Evolutionary conservation across 2,797 vertebrate genomes (phyloP), one percentile per base, ranked within the genome.

Genomic region (Malacoctenus gilli): DNA sequence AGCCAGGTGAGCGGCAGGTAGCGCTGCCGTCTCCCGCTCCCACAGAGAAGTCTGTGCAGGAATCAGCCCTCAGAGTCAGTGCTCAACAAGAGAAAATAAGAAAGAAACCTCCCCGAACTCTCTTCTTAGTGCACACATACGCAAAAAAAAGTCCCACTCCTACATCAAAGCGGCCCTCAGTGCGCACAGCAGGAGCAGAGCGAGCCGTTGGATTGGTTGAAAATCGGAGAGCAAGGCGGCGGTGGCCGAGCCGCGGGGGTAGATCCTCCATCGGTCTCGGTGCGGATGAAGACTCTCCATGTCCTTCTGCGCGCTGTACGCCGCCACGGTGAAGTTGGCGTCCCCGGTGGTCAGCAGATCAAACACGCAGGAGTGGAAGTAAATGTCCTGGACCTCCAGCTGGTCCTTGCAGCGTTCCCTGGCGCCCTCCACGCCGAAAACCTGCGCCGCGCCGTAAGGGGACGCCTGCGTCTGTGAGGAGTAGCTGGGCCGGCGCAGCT

Each of bases 271-370:
- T 60, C 86, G 92, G 4, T 96, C 95, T 62, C 68, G 92, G 51
- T 92, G 91, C 0, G 96, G 96, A 74, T 99, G 96, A 59, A 99
- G 89, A 0, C 90, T 93, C 81, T 95, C 94, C 87, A 98, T 92
- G 49, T 99, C 97, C 79, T 93, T 94, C 88, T 94, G 91, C 62
- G 97, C 96, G 19, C 94, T 95, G 84, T 93, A 91, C 34, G 96
- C 96, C 0, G 96, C 95, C 4, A 93, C 89, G 0, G 95, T 96
- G 85, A 98, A 99, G 88, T 97, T 98, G 59, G 91, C 89, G 1
- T 98, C 97, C 0, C 96, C 96, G 0, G 96, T 98, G 86, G 97
- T 98, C 72, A 99, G 93, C 6, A 98, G 92, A 82, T 98, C 97
- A 43, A 99, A 99, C 35, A 98, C 91, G 12, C 96, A 98, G 0